phyloP scores from a whole-genome alignment of 2,113 vertebrate genomes.

The Boulengeromyrus knoepffleri region DNA sequence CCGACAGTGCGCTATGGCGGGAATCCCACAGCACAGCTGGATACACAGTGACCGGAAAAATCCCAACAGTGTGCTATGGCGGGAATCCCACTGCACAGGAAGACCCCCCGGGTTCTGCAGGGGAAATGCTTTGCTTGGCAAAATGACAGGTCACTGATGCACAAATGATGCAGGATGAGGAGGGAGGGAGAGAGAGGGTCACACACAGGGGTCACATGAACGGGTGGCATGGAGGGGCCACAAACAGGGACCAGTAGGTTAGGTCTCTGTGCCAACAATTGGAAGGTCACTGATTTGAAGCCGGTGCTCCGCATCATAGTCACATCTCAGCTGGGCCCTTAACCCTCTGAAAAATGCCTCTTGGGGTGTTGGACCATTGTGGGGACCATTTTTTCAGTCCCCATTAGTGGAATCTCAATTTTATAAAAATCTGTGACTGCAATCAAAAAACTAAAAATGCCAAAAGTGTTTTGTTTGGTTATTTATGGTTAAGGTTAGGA shows the following conservation, averaged over 20 bases:
- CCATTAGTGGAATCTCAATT: too few relatives aligned
- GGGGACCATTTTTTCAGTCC: too few relatives aligned
- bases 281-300: neutral
- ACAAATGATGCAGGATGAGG: neutral
- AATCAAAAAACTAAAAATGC: neutral
- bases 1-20: neutral
- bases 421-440: too few relatives aligned
- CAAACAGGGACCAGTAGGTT: neutral
- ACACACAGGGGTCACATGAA: neutral
- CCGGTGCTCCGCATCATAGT: too few relatives aligned
- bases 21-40: neutral
- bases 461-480: neutral
- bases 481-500: too few relatives aligned
- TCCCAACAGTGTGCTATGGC: neutral
- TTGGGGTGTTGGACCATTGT: neutral
- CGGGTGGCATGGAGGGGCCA: neutral
- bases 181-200: neutral
- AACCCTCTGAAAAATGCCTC: neutral
- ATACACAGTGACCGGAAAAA: neutral
- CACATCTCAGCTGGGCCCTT: neutral
- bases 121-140: neutral
- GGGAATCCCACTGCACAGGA: neutral
- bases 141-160: neutral
- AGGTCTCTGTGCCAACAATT: neutral
- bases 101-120: neutral